Conservation (phyloP, 1,140 invertebrate genomes). For the Octopus bimaculoides region DNA sequence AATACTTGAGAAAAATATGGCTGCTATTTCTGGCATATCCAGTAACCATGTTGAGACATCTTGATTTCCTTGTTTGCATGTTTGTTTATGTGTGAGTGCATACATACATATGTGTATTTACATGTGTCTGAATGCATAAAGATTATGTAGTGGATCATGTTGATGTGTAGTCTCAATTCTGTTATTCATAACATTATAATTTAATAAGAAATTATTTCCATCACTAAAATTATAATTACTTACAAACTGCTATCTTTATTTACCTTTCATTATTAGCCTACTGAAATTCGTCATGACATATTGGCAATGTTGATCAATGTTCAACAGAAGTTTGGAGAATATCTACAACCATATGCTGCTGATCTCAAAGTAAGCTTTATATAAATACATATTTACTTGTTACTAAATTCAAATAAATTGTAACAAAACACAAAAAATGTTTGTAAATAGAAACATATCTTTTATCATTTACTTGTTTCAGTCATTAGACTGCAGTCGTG, state of each 20-base stretch:
- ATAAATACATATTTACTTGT: not conserved
- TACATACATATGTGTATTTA: not conserved
- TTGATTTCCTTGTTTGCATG: too few relatives aligned
- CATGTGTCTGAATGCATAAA: not conserved
- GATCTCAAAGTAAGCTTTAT: conserved; percentile 47
- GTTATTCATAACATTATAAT: not conserved
- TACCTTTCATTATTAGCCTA: conserved; percentile 34
- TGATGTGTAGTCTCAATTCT: not conserved
- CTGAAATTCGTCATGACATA: conserved; percentile 34
- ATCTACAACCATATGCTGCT: conserved; percentile 44
- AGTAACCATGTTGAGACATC: too few relatives aligned
- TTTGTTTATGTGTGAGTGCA: too few relatives aligned
- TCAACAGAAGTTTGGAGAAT: conserved; percentile 41
- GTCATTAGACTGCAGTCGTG: not conserved
- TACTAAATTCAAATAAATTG: not conserved
- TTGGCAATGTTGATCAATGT: conserved; percentile 42
- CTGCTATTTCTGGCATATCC: too few relatives aligned
- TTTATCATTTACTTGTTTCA: not conserved
- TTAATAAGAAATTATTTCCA: not conserved
- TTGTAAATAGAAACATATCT: not conserved
- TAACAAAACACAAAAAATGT: not conserved
- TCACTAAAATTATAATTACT: not conserved
- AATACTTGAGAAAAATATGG: too few relatives aligned
- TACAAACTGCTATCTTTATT: not conserved
- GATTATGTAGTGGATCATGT: not conserved